phyloP scores from a whole-genome alignment of 2,888 invertebrate species.

The Hermaeophaga mercurialis region DNA sequence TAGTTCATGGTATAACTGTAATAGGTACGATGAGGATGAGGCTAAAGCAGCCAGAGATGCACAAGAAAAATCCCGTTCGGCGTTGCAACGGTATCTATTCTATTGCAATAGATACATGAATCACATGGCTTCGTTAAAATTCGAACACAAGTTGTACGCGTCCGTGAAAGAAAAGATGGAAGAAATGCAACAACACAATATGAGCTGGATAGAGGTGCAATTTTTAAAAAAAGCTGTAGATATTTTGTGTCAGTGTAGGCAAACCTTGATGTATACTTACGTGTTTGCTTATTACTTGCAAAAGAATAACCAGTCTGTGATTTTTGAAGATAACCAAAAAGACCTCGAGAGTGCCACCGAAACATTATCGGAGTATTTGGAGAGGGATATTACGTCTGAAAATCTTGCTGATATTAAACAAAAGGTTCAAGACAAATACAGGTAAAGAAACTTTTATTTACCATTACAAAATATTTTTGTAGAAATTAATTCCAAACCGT shows the following conservation, averaged over 20 bases:
- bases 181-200: conserved; percentile 99
- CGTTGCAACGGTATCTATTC: conserved; percentile 95
- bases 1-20: conserved; percentile 98
- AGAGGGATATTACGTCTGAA: conserved; percentile 96
- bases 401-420: conserved; percentile 97
- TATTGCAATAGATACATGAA: conserved; percentile 99
- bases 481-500: too few relatives aligned
- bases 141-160: conserved; percentile 96
- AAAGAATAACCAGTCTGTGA: conserved; percentile 98
- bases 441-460: conserved; percentile 60
- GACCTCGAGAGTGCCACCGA: conserved; percentile 98
- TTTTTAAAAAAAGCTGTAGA: conserved; percentile 97
- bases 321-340: conserved; percentile 98
- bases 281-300: conserved; percentile 98
- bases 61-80: conserved; percentile 91
- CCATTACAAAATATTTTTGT: too few relatives aligned
- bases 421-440: conserved; percentile 97
- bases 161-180: conserved; percentile 98
- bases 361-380: conserved; percentile 95
- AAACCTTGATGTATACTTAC: conserved; percentile 98
- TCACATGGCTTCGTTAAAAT: conserved; percentile 97
- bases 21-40: conserved; percentile 93
- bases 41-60: conserved; percentile 96
- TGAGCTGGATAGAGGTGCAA: conserved; percentile 99
- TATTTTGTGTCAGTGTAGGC: conserved; percentile 94